Base-by-base conservation (phyloP, 2,797 vertebrate genomes). In the Chrysocyon brachyurus region DNA sequence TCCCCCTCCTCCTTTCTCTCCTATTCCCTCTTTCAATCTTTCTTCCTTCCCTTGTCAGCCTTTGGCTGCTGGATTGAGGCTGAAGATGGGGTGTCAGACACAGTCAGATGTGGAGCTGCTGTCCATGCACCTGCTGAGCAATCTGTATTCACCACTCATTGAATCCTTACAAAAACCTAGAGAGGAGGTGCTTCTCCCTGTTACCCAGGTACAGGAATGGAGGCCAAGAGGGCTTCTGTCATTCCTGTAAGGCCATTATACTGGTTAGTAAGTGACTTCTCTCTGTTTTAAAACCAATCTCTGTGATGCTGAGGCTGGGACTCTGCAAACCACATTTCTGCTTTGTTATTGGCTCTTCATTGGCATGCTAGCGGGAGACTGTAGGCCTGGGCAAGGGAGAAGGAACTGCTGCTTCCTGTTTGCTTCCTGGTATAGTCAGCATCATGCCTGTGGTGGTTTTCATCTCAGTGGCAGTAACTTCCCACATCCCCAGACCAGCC, bases 71-170 rank as follows among this genome's bases (percentile, higher is more conserved):
- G 68, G 64, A 22, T 8, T 70, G 79, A 46, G 70, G 61, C n/a
- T 72, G 59, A 89, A 61, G 75, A 19, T 40, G 70, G 31, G 6
- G 15, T 40, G 5, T 77, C n/a, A 26, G 40, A 64, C 6, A 46
- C 31, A 6, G 84, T 73, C 17, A 36, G 56, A 61, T 21, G 52
- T 46, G 36, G 26, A 92, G 36, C 56, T 49, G 5, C 64, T 66
- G 54, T 54, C 64, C 6, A 1, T 3, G 12, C 2, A 31, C 14
- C 57, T 52, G 7, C 0, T 0, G 2, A 77, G 31, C 28, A 26
- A 2, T 19, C 49, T 57, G 12, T 7, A 1, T 31, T 10, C 17
- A 4, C 26, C 26, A 17, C 28, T 93, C 86, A 24, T 22, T 22
- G 57, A 57, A 54, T 22, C 78, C 56, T 59, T 57, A 21, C 14